Base-by-base conservation (phyloP, 2,797 vertebrate genomes). In the Melanotaenia maccullochi region DNA sequence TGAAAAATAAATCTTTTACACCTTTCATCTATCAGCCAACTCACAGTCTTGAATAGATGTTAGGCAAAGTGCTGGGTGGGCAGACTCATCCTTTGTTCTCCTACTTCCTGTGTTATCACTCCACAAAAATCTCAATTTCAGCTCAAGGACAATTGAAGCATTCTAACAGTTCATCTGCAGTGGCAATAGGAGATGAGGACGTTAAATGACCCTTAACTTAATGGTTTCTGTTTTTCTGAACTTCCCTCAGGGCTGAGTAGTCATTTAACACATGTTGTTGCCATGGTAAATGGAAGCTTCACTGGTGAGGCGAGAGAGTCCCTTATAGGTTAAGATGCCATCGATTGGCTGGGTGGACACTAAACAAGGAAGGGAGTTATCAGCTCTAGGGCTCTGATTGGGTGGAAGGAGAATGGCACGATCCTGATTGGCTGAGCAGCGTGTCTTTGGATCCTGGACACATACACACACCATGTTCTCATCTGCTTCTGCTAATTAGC, bases 401-500 rank as follows among this genome's bases (percentile, higher is more conserved):
- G 88, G n/a, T 52, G 38, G 62, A 75, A 47, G 61, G 59, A 63
- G 71, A 76, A 73, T 57, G 3, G 47, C 30, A 0, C 22, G 33
- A 72, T 77, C 32, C 73, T 79, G 86, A 82, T 90, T 84, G 90
- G 91, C 71, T 64, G 65, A 82, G 65, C 75, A 81, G 68, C 7
- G 66, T 28, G 76, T 86, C 81, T 89, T 75, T 81, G 80, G 84
- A 89, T 81, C 73, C 28, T 9, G 61, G 85, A 90, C 78, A 77
- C 81, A 44, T 20, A 75, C 75, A 78, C 78, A 82, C 73, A 13
- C 81, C 76, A 79, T 89, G 87, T 92, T 92, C 90, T 93, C 92
- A 92, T 93, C 92, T 90, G 91, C 87, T 89, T 79, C 81, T 69
- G 82, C 86, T 93, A 93, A 93, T 93, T 93, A 93, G 90, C 86